Base-by-base conservation (phyloP, 2,113 vertebrate genomes). In the Rhea pennata region DNA sequence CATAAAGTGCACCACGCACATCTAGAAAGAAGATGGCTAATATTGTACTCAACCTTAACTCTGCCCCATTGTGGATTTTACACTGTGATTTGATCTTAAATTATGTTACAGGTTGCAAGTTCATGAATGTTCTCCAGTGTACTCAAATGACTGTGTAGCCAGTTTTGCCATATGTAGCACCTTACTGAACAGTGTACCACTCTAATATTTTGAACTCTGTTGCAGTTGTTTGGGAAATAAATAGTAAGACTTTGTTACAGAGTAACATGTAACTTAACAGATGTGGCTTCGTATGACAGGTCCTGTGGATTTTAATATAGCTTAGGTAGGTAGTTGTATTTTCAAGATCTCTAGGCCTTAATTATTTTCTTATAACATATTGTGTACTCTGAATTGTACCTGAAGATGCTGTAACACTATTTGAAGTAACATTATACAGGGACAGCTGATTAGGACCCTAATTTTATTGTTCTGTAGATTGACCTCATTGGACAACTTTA, bases 1-100 rank as follows among this genome's bases (percentile, higher is more conserved):
- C 3, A 10, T 42, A 0, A 84, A 93, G 50, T 15, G 31, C 31
- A 10, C 21, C 6, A 4, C 3, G 4, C 0, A 0, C 3, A 19
- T 62, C 67, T 79, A 10, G 54, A n/a, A 85, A 31, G 82, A 33
- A 73, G 64, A 33, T 70, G 50, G 58, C 31, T 77, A 16, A 15
- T 46, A 8, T 36, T 14, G 12, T 42, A 10, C 26, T 46, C 54
- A 64, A 0, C 70, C 72, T 90, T 78, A 73, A 20, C 71, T 87
- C 44, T 88, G 50, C 67, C 54, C 92, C 24, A 1, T 7, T 4
- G 42, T 10, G 53, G 36, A 19, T 22, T 31, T 26, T 12, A 5
- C 0, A 0, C 51, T 15, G 4, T 33, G 73, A 22, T 56, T 78
- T 33, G 3, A 64, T 39, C 54, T 23, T 3, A 4, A 86, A 26